Evolutionary conservation across 2,888 invertebrate species (phyloP), one percentile per base, ranked within the genome.

Genomic region (Odontocolon sp.): DNA sequence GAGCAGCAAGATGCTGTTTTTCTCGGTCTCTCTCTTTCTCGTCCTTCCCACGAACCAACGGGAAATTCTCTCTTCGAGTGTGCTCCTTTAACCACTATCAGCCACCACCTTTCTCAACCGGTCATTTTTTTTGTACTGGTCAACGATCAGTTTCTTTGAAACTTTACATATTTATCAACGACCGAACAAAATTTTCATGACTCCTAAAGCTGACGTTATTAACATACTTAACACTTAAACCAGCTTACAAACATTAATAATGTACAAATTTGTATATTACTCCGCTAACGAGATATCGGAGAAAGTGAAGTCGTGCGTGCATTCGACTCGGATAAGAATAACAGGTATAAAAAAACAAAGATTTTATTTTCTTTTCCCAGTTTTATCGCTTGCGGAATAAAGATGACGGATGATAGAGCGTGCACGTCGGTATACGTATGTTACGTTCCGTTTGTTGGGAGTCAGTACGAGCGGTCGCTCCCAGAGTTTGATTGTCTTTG

Each of bases 401-500:
- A 79, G 73, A 81, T 77, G 85, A 84, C 82, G 83, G 84, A 83
- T 86, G 47, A 16, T 63, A 28, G 40, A 68, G 63, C 21, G 38
- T 69, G 61, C 16, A 26, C 38, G 54, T 47, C 14, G 16, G 57
- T 61, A 50, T 47, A 14, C 45, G 45, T 40, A 56, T 81, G 81
- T 81, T 61, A 74, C 83, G 79, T 81, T 81, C 70, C 68, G 76
- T 73, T 70, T 82, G 87, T 89, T 89, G 89, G 86, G 89, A 90
- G 89, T 88, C 83, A 80, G 82, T 77, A 79, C 67, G 71, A 83
- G 78, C 69, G 79, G 80, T 78, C 84, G 87, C 89, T 89, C 90
- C 88, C 89, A 89, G 87, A 86, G 84, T 89, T 89, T 89, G 90
- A 90, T 89, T 89, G 89, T 89, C 87, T 87, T 87, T 90, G 89